Percentiles rank a stretch among this genome's conserved stretches.
These are phyloP conservation scores for Bombycilla garrulus DNA, from an alignment of 2,113 vertebrate genomes.

Conservation along the genomic window DNA sequence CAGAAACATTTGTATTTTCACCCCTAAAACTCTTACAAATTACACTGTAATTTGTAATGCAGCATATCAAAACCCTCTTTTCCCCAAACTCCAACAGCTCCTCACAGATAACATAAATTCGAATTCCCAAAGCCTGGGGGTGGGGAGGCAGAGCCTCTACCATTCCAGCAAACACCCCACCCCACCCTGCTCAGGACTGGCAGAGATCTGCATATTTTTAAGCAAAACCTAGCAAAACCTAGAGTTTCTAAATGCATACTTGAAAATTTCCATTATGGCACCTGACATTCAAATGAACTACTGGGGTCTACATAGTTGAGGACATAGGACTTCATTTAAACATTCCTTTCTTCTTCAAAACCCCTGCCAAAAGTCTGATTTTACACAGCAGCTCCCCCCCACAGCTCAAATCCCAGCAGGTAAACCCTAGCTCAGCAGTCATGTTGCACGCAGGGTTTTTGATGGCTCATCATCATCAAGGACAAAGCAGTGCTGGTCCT, in stretches of 20 bases:
- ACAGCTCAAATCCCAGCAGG: neutral
- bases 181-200: neutral
- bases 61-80: neutral
- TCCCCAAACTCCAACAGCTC: neutral
- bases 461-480: neutral
- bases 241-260: neutral
- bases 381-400: neutral
- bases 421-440: neutral
- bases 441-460: rapidly evolving
- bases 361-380: rapidly evolving
- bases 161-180: neutral
- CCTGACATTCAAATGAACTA: neutral
- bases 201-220: neutral
- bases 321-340: neutral
- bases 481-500: neutral
- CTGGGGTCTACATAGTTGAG: neutral
- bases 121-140: neutral
- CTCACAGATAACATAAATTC: neutral
- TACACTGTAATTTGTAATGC: neutral
- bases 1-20: rapidly evolving
- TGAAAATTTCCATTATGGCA: neutral
- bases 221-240: neutral
- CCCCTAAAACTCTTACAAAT: neutral
- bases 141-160: neutral
- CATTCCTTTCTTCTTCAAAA: neutral